A percentile compares a stretch with the other conserved stretches of the same genome.
phyloP scores from a whole-genome alignment of 2,113 vertebrate genomes.

The Panthera tigris region DNA sequence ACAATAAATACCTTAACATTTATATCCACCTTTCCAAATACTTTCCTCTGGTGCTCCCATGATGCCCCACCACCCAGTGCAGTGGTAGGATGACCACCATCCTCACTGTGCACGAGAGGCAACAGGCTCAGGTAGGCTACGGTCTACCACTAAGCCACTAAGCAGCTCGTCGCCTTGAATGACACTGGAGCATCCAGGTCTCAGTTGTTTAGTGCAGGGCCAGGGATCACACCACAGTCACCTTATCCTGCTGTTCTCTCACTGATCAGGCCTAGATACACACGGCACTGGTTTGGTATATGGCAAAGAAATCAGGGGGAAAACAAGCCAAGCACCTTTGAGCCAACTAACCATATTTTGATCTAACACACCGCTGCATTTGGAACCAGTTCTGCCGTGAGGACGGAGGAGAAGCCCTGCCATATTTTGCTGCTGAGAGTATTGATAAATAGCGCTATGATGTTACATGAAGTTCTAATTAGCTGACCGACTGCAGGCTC shows the following conservation, averaged over 20 bases:
- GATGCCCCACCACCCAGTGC: not conserved
- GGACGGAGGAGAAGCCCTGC: not conserved
- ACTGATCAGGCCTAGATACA: not conserved
- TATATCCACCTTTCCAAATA: not conserved
- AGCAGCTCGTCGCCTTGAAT: not conserved
- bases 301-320: not conserved
- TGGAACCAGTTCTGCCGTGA: not conserved
- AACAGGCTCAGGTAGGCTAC: not conserved
- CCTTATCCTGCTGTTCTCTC: not conserved
- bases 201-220: not conserved
- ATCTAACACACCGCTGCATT: not conserved
- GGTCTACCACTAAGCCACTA: not conserved
- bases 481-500: not conserved
- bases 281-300: not conserved
- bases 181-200: not conserved
- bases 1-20: conserved; percentile 16
- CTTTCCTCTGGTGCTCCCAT: not conserved
- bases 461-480: not conserved
- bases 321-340: not conserved
- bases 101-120: not conserved
- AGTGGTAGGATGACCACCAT: not conserved
- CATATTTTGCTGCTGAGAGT: not conserved
- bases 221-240: not conserved
- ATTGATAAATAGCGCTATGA: not conserved
- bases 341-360: not conserved